Evolutionary conservation across 1,140 invertebrate species (phyloP).

Genomic region (Prorops nasuta): DNA sequence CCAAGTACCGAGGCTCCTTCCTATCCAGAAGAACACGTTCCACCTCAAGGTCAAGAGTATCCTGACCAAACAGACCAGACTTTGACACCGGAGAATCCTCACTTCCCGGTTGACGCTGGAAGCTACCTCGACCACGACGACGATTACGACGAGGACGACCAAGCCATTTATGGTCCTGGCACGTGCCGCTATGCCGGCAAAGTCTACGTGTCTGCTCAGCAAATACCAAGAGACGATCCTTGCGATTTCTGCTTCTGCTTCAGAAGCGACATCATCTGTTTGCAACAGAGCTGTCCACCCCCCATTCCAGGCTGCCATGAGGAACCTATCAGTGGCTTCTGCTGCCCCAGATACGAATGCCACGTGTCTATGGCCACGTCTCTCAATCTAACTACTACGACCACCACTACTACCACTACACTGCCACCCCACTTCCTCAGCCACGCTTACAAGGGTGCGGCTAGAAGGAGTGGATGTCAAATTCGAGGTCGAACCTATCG

Average conservation of each 20-base stretch:
- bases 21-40: conserved; percentile 6
- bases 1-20: neutral
- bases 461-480: conserved; percentile 76
- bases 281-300: conserved; percentile 92
- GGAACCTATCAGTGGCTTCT: conserved; percentile 89
- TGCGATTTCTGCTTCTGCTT: conserved; percentile 98
- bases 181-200: conserved; percentile 89
- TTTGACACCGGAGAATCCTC: conserved; percentile 36
- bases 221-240: conserved; percentile 89
- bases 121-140: conserved; percentile 52
- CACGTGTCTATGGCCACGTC: conserved; percentile 79
- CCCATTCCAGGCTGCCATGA: conserved; percentile 87
- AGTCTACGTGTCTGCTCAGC: conserved; percentile 90
- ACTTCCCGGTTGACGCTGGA: conserved; percentile 43
- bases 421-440: conserved; percentile 77
- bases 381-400: conserved; percentile 77
- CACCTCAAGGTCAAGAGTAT: conserved; percentile 27
- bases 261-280: conserved; percentile 90
- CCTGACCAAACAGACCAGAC: conserved; percentile 36
- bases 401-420: conserved; percentile 82
- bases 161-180: conserved; percentile 76
- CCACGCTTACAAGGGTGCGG: conserved; percentile 73
- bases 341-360: conserved; percentile 92
- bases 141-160: conserved; percentile 71
- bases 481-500: conserved; percentile 78